phyloP scores from a whole-genome alignment of 1,140 invertebrate genomes.

The Telenomus remus region DNA sequence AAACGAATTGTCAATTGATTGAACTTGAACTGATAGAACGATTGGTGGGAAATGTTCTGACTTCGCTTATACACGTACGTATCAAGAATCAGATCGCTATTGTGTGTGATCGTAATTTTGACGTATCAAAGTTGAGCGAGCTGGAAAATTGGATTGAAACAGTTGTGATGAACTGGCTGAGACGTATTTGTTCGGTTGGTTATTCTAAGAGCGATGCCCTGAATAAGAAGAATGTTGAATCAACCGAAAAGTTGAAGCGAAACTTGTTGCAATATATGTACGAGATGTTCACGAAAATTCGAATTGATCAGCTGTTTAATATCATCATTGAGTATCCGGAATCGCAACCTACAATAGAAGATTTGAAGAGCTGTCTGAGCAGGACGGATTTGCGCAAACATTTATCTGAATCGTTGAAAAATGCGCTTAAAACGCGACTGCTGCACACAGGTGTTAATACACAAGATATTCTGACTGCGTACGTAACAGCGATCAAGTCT shows the following conservation, averaged over 20 bases:
- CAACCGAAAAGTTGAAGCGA: conserved; percentile 82
- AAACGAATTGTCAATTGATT: conserved; percentile 83
- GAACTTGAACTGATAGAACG: conserved; percentile 87
- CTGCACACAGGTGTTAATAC: conserved; percentile 97
- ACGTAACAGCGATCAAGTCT: conserved; percentile 95
- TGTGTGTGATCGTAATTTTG: conserved; percentile 88
- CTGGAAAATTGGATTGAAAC: conserved; percentile 78
- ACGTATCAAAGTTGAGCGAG: conserved; percentile 83
- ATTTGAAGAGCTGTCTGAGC: conserved; percentile 89
- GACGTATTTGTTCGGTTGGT: conserved; percentile 75
- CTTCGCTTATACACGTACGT: conserved; percentile 85
- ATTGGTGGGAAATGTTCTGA: conserved; percentile 86
- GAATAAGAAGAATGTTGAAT: conserved; percentile 76
- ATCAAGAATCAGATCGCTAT: conserved; percentile 88
- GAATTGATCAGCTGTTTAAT: conserved; percentile 95
- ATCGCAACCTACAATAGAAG: conserved; percentile 93
- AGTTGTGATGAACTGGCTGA: conserved; percentile 53
- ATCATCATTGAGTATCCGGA: conserved; percentile 98
- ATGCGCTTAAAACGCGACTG: conserved; percentile 87
- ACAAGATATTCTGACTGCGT: conserved; percentile 97
- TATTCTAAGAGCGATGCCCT: conserved; percentile 76
- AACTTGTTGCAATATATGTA: conserved; percentile 91
- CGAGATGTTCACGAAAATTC: conserved; percentile 89
- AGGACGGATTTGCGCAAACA: conserved; percentile 88
- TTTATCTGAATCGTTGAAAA: conserved; percentile 86